Percentiles rank a stretch among this genome's conserved stretches.
These are phyloP conservation scores for Meganola albula DNA, from an alignment of 2,888 invertebrate species.

Conservation along the genomic window DNA sequence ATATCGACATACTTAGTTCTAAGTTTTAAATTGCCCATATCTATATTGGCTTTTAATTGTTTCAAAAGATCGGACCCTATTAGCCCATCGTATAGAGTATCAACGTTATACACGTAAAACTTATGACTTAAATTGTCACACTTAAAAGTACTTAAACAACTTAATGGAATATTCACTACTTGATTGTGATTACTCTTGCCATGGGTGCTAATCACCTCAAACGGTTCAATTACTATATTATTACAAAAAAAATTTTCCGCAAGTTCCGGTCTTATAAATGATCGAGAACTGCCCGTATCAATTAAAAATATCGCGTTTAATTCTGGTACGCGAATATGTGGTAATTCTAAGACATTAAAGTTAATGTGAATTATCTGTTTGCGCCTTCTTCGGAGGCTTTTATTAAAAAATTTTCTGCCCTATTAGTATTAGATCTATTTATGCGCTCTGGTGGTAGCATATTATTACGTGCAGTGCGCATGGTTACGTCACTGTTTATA, in stretches of 20 bases:
- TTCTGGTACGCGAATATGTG: conserved; percentile 1
- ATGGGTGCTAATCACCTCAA: background rate
- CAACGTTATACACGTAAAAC: conserved; percentile 16
- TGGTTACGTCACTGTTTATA: too few relatives aligned
- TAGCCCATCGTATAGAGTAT: conserved; percentile 14
- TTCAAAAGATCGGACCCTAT: conserved; percentile 17
- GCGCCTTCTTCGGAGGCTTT: too few relatives aligned
- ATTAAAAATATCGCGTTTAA: conserved; percentile 6
- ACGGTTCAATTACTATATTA: background rate
- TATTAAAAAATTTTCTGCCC: too few relatives aligned
- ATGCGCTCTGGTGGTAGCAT: too few relatives aligned
- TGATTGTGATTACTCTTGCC: background rate
- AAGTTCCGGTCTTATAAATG: background rate
- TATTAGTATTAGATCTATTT: too few relatives aligned
- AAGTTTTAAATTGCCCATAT: conserved; percentile 6
- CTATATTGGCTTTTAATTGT: conserved; percentile 15
- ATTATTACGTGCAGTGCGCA: too few relatives aligned
- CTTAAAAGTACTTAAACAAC: conserved; percentile 9
- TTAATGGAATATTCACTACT: background rate
- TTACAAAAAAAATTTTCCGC: background rate
- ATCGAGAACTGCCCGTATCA: background rate
- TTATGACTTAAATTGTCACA: conserved; percentile 5
- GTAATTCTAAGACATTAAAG: conserved; percentile 3
- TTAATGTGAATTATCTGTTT: too few relatives aligned
- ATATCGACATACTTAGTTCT: background rate